These are phyloP conservation scores for Leguminivora glycinivorella DNA, from an alignment of 1,140 invertebrate genomes.

Conservation along the genomic window DNA sequence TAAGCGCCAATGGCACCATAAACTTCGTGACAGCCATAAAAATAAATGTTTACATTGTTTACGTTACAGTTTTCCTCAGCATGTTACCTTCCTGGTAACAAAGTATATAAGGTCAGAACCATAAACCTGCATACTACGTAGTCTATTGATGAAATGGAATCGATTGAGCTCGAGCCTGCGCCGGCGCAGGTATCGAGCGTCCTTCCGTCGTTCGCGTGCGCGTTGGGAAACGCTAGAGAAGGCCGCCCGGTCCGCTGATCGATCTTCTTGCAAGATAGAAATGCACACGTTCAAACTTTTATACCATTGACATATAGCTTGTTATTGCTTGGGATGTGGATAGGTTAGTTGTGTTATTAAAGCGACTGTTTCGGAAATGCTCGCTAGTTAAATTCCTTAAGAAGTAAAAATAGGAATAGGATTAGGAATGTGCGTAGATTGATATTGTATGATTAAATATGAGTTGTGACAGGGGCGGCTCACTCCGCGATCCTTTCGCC, in stretches of 20 bases:
- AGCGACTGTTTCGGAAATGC: constrained; percentile 2
- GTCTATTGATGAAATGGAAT: constrained; percentile 12
- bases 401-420: not conserved
- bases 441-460: not conserved
- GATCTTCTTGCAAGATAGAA: constrained; percentile 40
- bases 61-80: not conserved
- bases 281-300: not conserved
- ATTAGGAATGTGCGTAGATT: not conserved
- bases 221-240: constrained; percentile 46
- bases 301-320: constrained; percentile 22
- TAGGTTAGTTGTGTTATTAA: not conserved
- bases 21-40: not conserved
- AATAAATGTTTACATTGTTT: not conserved
- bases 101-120: not conserved
- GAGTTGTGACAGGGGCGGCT: no score
- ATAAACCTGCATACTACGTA: not conserved
- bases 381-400: not conserved
- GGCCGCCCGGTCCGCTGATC: constrained; percentile 48
- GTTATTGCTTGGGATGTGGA: not conserved
- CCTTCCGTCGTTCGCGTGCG: constrained; percentile 33
- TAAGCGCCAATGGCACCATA: not conserved
- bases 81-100: not conserved
- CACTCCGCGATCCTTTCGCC: no score
- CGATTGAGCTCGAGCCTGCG: not conserved
- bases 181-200: constrained; percentile 22